These are phyloP conservation scores for Pan troglodytes DNA, from an alignment of 2,113 vertebrate genomes.

Conservation along the genomic window DNA sequence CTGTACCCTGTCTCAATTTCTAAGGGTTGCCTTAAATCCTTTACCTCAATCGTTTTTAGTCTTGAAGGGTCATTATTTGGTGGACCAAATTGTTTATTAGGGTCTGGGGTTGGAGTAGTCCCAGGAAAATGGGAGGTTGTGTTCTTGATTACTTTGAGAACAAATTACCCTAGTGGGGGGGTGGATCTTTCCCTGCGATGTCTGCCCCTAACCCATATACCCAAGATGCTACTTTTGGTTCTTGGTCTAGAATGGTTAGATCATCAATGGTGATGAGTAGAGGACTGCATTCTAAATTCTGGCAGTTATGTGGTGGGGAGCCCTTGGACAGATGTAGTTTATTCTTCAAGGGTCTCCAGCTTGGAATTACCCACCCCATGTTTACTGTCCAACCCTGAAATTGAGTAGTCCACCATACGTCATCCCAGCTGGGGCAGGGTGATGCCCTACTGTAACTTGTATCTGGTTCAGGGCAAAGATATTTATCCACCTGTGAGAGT, in stretches of 20 bases:
- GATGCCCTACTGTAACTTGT: not conserved
- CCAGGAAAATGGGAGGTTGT: not conserved
- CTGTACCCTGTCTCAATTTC: not conserved
- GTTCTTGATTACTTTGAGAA: not conserved
- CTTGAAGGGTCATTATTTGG: not conserved
- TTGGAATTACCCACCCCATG: not conserved
- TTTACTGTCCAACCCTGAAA: not conserved
- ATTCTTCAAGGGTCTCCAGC: not conserved
- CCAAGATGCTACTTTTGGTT: not conserved
- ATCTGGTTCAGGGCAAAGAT: not conserved
- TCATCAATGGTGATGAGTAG: not conserved
- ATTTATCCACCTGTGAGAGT: not conserved
- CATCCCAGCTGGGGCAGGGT: not conserved
- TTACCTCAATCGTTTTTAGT: not conserved
- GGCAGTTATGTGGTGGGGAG: not conserved
- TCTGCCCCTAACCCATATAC: not conserved
- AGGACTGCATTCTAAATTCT: not conserved
- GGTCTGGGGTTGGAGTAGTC: not conserved
- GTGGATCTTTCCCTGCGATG: not conserved
- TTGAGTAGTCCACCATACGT: not conserved
- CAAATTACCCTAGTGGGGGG: not conserved
- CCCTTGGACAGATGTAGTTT: not conserved
- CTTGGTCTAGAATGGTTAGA: not conserved
- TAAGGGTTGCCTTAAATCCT: not conserved
- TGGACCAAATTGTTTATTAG: not conserved